phyloP scores from a whole-genome alignment of 2,113 vertebrate genomes.

The Neogobius melanostomus region DNA sequence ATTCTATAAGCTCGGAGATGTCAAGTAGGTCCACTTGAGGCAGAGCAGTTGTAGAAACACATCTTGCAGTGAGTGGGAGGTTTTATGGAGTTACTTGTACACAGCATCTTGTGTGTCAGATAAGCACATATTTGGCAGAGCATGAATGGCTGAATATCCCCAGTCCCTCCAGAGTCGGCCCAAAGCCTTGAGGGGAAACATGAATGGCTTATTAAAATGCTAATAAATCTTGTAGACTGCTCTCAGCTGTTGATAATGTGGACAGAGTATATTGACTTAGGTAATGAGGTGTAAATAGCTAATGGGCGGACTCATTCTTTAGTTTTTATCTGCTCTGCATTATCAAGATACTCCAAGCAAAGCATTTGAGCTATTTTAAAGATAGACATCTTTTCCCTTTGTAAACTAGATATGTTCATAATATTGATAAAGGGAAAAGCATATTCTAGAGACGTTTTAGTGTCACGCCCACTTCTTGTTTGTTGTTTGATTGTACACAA shows the following conservation, averaged over 20 bases:
- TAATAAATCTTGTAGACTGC: constrained; percentile 62
- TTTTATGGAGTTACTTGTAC: constrained; percentile 12
- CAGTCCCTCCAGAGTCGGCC: constrained; percentile 43
- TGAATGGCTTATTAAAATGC: constrained; percentile 68
- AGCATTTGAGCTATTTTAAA: neutral
- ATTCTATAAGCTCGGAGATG: constrained; percentile 1
- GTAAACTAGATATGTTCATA: neutral
- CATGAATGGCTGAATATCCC: constrained; percentile 17
- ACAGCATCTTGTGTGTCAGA: constrained; percentile 30
- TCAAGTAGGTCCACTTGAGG: constrained; percentile 10
- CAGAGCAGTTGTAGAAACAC: neutral
- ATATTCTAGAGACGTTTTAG: neutral
- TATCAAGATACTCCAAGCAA: constrained; percentile 51
- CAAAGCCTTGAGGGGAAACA: constrained; percentile 50
- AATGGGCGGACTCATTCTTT: constrained; percentile 54
- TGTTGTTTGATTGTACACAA: too few relatives aligned
- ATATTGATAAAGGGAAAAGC: neutral
- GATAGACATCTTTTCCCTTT: neutral
- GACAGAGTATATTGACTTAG: constrained; percentile 61
- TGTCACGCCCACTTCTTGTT: neutral
- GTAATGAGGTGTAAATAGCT: constrained; percentile 74
- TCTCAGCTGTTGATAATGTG: constrained; percentile 64
- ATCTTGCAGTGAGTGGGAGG: constrained; percentile 17
- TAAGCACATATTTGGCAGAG: constrained; percentile 29
- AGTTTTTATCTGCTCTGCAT: constrained; percentile 49